Percentiles rank a stretch among this genome's conserved stretches.
Conservation (phyloP, 2,797 vertebrate species). For the Oceanodroma leucorhoa region DNA sequence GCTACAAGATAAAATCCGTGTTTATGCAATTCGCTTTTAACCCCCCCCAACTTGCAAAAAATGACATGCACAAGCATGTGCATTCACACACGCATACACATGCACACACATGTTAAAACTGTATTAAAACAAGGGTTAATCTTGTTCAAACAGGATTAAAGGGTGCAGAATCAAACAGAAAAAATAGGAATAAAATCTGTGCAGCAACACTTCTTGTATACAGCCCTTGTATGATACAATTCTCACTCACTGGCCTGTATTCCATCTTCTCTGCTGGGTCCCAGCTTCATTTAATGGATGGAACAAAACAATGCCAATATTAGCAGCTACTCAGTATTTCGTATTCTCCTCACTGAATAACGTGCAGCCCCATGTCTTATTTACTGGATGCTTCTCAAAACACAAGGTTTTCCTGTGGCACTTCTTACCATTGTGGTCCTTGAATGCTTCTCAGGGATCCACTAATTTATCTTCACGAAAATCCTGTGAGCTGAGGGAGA, state of each 20-base stretch:
- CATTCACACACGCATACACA: not conserved
- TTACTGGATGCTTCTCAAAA: not conserved
- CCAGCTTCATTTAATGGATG: not conserved
- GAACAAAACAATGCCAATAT: not conserved
- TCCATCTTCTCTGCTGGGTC: not conserved
- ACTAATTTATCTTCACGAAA: not conserved
- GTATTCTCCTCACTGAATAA: not conserved
- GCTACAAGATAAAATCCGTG: not conserved
- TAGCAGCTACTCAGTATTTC: not conserved
- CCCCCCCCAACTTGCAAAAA: not conserved
- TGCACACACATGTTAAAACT: not conserved
- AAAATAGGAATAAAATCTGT: not conserved
- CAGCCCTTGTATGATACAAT: not conserved
- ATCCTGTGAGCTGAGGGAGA: not conserved
- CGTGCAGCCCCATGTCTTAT: not conserved
- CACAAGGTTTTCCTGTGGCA: not conserved
- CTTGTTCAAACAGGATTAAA: not conserved
- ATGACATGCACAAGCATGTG: not conserved
- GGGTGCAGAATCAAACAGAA: not conserved
- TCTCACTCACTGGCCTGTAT: not conserved
- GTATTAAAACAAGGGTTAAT: not conserved
- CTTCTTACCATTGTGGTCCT: not conserved
- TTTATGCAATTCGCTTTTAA: not conserved
- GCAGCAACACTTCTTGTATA: not conserved
- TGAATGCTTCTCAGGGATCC: not conserved